A percentile compares a stretch with the other conserved stretches of the same genome.
Evolutionary conservation across 2,888 invertebrate species (phyloP).

Genomic region (Therioaphis trifolii): DNA sequence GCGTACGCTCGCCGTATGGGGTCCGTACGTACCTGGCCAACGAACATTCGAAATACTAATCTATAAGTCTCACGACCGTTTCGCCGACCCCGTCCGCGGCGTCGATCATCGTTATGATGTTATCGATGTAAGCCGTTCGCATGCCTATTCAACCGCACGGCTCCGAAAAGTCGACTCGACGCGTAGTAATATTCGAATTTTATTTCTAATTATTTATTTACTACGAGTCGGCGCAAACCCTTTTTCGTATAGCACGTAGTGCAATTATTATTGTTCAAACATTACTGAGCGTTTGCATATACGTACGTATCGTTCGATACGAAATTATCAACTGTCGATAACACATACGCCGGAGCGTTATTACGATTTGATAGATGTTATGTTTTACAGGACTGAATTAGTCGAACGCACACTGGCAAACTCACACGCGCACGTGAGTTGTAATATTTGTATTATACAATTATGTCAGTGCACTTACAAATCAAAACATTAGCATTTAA

Average conservation of each 20-base stretch:
- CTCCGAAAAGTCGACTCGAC: background rate
- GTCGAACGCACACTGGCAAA: background rate
- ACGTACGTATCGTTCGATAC: background rate
- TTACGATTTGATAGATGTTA: background rate
- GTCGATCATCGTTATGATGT: background rate
- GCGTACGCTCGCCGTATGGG: slow-evolving; percentile 4
- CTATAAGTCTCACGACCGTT: slow-evolving; percentile 5
- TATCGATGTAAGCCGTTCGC: background rate
- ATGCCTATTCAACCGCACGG: slow-evolving; percentile 14
- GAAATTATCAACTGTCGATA: background rate
- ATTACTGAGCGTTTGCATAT: too few species aligned
- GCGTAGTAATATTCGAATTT: background rate
- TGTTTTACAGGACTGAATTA: background rate
- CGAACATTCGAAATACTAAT: background rate
- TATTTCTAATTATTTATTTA: background rate
- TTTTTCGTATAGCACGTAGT: too few species aligned
- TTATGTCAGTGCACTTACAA: too few species aligned
- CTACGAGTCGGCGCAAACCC: too few species aligned
- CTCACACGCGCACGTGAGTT: too few species aligned
- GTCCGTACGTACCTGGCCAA: background rate
- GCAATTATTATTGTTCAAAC: too few species aligned
- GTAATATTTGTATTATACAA: too few species aligned
- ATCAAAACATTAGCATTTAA: background rate
- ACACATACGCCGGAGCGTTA: background rate
- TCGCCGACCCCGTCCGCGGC: slow-evolving; percentile 6